Base-by-base conservation (phyloP, 2,888 invertebrate species). In the Cetonia aurata region DNA sequence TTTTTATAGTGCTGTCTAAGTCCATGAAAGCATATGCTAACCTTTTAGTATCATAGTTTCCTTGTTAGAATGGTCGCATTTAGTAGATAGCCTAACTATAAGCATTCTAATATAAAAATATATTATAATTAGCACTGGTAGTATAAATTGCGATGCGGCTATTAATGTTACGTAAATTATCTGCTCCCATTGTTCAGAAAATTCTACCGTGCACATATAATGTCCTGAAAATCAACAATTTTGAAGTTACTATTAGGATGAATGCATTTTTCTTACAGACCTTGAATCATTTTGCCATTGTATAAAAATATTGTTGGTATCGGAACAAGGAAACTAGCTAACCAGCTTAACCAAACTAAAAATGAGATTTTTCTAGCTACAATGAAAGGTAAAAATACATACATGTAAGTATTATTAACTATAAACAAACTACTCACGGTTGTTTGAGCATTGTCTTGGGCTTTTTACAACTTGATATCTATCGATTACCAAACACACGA, bases 371-470 rank as follows among this genome's bases (percentile, higher is more conserved):
- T 88, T 82, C 93, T 91, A 95, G 96, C 96, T 96, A 86, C 57
- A 88, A 86, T 62, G 75, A 77, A 67, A 71, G 13, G 55, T 8
- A 25, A 50, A 13, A 50, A 50, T 53, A 31, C n/a, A 60, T 10
- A 1, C 6, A 48, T 3, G 13, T 52, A 17, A 37, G 2, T 6
- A 9, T n/a, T 12, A 56, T 42, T n/a, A 60, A 33, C 25, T 6
- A 12, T n/a, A 59, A 17, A 9, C 37, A 25, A 56, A 41, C 71
- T 81, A 92, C 95, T 93, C 87, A 96, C 96, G 95, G 81, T 95
- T 95, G 80, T 94, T 93, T 62, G 94, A 94, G 85, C 96, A 96
- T 85, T 95, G 95, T 94, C 96, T 95, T 0, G 96, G 96, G 83
- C 94, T 92, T n/a, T 94, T 93, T 79, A 96, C 96, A 73, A 96